These are phyloP conservation scores for Barnardius zonarius DNA, from an alignment of 2,113 vertebrate genomes.

Conservation along the genomic window DNA sequence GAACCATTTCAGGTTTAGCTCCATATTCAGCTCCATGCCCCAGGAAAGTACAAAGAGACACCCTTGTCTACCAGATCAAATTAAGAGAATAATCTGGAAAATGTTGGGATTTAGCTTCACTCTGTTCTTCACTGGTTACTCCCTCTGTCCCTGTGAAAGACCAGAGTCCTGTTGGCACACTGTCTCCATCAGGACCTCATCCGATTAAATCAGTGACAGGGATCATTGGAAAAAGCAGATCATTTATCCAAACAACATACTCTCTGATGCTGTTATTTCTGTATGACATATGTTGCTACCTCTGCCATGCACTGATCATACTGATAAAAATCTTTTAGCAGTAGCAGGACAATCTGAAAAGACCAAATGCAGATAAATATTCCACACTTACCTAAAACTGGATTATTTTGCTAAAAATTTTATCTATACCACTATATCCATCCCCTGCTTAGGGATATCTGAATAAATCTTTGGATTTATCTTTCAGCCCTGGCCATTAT, in stretches of 20 bases:
- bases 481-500: neutral
- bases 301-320: neutral
- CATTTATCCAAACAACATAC: neutral
- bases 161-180: neutral
- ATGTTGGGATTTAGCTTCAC: neutral
- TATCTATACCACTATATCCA: neutral
- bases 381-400: neutral
- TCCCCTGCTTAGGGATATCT: neutral
- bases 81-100: neutral
- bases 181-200: neutral
- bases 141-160: neutral
- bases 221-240: neutral
- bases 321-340: neutral
- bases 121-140: neutral
- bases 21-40: neutral
- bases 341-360: neutral
- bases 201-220: neutral
- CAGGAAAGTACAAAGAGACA: neutral
- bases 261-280: neutral
- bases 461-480: neutral
- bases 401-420: neutral
- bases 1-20: neutral
- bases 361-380: neutral
- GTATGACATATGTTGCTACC: neutral
- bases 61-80: neutral